phyloP scores from a whole-genome alignment of 30 jellyfish, hydroid and myxozoan species.

The Catostylus mosaicus region DNA sequence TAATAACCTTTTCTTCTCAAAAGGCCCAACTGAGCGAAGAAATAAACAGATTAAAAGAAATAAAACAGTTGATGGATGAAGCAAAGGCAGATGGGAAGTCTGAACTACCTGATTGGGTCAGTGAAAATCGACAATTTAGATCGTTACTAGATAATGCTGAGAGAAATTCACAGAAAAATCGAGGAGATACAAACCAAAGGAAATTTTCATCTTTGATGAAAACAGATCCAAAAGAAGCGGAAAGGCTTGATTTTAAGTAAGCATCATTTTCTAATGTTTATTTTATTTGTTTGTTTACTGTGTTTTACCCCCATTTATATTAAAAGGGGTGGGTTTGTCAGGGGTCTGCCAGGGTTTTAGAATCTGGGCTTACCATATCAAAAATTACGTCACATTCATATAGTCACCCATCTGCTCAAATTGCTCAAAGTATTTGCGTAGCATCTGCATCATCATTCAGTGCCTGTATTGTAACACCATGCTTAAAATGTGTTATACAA shows the following conservation, averaged over 20 bases:
- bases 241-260: slow-evolving; percentile 75
- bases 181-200: slow-evolving; percentile 43
- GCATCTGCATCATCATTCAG: too few relatives aligned
- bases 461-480: too few relatives aligned
- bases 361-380: too few relatives aligned
- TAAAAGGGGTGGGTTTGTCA: too few relatives aligned
- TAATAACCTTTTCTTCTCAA: neutral
- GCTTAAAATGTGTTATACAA: too few relatives aligned
- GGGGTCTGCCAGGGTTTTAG: too few relatives aligned
- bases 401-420: too few relatives aligned
- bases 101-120: slow-evolving; percentile 96
- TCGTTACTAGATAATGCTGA: slow-evolving; percentile 69
- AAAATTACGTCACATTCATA: too few relatives aligned
- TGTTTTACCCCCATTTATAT: too few relatives aligned
- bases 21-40: slow-evolving; percentile 93
- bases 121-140: slow-evolving; percentile 83
- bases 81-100: slow-evolving; percentile 78
- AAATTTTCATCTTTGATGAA: slow-evolving; percentile 78
- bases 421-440: too few relatives aligned
- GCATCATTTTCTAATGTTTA: too few relatives aligned
- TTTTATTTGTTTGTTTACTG: too few relatives aligned
- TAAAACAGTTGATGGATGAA: slow-evolving; percentile 72
- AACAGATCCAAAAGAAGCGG: slow-evolving; percentile 90
- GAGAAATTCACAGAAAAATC: slow-evolving; percentile 17
- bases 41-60: slow-evolving; percentile 88